phyloP scores from a whole-genome alignment of 2,888 invertebrate genomes.

The Crioceris asparagi region DNA sequence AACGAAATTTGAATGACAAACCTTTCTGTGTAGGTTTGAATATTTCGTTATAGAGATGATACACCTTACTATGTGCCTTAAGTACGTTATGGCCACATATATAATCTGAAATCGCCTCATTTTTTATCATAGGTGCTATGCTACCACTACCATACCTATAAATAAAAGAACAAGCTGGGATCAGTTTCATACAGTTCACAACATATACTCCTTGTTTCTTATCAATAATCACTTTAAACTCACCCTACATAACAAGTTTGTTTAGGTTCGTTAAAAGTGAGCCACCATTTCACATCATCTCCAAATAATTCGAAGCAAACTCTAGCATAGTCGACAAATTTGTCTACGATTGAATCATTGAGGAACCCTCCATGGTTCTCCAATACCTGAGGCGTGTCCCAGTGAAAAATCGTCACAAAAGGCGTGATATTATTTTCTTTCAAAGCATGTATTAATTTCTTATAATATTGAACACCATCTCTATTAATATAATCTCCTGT shows the following conservation, averaged over 20 bases:
- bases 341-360: not conserved
- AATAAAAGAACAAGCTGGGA: no score
- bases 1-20: no score
- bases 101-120: conserved; percentile 1
- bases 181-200: no score
- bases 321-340: conserved; percentile 43
- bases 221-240: no score
- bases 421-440: conserved; percentile 3
- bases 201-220: no score
- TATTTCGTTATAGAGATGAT: conserved; percentile 5
- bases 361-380: conserved; percentile 4
- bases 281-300: conserved; percentile 37
- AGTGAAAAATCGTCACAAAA: conserved; percentile 3
- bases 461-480: conserved; percentile 4
- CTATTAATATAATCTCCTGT: not conserved
- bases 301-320: conserved; percentile 31
- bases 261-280: conserved; percentile 44
- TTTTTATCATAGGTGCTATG: conserved; percentile 1
- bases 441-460: conserved; percentile 1
- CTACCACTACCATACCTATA: conserved; percentile 3
- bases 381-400: conserved; percentile 2
- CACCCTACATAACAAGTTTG: conserved; percentile 20
- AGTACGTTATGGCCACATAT: conserved; percentile 5
- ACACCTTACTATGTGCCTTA: conserved; percentile 3
- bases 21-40: conserved; percentile 1